Conservation (phyloP, 37 sponge, comb jelly and placozoan species). For the Dysidea cf. avara region DNA sequence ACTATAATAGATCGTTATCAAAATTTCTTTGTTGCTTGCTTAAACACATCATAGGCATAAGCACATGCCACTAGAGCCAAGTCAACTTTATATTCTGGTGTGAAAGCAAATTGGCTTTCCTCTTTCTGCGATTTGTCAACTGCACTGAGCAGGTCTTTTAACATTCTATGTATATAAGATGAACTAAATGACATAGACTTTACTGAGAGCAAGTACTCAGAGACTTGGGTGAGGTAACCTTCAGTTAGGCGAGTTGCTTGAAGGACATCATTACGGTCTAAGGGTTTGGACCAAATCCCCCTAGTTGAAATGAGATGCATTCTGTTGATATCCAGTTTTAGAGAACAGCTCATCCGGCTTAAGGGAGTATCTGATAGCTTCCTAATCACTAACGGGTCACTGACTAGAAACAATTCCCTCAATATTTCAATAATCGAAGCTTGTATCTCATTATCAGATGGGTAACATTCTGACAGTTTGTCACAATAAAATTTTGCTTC, state of each 20-base stretch:
- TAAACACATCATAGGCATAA: background rate
- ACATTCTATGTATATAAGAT: background rate
- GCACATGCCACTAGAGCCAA: constrained; percentile 22
- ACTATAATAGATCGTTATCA: too few relatives aligned
- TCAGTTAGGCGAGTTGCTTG: too few relatives aligned
- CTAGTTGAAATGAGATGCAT: too few relatives aligned
- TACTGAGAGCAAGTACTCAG: too few relatives aligned
- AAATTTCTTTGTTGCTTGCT: too few relatives aligned
- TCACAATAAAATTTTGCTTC: constrained; percentile 1
- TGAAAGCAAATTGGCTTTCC: background rate
- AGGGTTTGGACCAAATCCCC: too few relatives aligned
- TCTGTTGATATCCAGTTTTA: too few relatives aligned
- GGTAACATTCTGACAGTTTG: background rate
- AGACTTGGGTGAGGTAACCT: too few relatives aligned
- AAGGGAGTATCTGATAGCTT: too few relatives aligned
- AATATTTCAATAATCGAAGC: background rate
- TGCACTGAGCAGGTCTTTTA: background rate
- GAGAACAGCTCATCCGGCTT: too few relatives aligned
- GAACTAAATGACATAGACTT: background rate
- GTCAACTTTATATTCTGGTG: constrained; percentile 1
- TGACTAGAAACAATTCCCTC: background rate
- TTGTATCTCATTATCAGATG: background rate
- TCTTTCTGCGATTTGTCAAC: background rate
- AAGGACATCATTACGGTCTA: too few relatives aligned
- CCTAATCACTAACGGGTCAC: too few relatives aligned